phyloP scores from a whole-genome alignment of 2,888 invertebrate genomes.

The Tridacna crocea region DNA sequence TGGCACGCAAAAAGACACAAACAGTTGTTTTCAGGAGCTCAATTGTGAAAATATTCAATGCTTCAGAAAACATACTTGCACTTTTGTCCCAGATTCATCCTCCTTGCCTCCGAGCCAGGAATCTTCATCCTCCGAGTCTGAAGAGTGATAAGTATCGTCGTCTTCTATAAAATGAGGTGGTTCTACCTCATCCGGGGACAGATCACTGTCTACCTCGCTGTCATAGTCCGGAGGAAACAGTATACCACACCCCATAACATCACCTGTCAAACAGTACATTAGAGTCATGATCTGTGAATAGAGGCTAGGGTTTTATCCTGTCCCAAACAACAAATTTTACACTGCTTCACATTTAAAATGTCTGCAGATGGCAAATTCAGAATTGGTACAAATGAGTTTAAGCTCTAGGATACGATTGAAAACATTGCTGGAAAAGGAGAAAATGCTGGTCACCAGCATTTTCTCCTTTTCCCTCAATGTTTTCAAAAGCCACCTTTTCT shows the following conservation, averaged over 20 bases:
- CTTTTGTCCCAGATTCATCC: conserved; percentile 65
- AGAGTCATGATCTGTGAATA: too few relatives aligned
- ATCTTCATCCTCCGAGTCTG: conserved; percentile 84
- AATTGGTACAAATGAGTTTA: too few relatives aligned
- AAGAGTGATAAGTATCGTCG: conserved; percentile 75
- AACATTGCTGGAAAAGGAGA: too few relatives aligned
- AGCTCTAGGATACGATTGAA: too few relatives aligned
- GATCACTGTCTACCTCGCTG: conserved; percentile 77
- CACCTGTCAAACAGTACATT: conserved; percentile 78
- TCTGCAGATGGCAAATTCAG: too few relatives aligned
- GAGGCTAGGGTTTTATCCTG: background rate
- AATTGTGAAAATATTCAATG: too few relatives aligned
- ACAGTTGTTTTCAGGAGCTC: too few relatives aligned
- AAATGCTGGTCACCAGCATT: too few relatives aligned
- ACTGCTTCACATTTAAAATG: too few relatives aligned
- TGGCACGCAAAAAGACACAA: too few relatives aligned
- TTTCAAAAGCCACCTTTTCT: too few relatives aligned
- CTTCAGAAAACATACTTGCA: conserved; percentile 61
- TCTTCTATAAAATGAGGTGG: conserved; percentile 67
- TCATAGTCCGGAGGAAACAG: conserved; percentile 85
- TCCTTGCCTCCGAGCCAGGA: conserved; percentile 78
- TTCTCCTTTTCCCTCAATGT: too few relatives aligned
- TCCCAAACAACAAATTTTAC: background rate
- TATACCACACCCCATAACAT: conserved; percentile 87
- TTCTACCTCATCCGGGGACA: conserved; percentile 67